These are phyloP conservation scores for Antheraea assamensis DNA, from an alignment of 2,888 invertebrate species.

Conservation along the genomic window DNA sequence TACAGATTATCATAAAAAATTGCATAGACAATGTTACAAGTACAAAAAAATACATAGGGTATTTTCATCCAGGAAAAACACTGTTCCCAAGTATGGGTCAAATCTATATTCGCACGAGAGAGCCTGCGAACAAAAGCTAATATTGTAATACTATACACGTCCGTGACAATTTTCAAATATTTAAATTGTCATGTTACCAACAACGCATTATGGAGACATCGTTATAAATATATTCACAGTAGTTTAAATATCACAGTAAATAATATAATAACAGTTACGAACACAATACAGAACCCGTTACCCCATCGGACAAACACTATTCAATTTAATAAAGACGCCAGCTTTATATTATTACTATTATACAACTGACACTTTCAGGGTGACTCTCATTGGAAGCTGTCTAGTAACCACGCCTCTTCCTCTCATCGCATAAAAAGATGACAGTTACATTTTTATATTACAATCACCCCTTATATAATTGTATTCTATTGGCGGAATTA, in stretches of 20 bases:
- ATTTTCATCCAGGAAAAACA: too few species aligned
- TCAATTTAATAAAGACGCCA: slow-evolving; percentile 42
- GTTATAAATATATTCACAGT: neutral
- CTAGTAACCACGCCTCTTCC: slow-evolving; percentile 77
- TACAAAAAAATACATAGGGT: too few species aligned
- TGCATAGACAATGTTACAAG: too few species aligned
- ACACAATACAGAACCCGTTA: neutral
- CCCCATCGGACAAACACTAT: slow-evolving; percentile 11
- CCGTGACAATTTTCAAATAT: neutral
- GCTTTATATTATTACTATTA: slow-evolving; percentile 65
- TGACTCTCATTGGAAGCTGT: slow-evolving; percentile 64
- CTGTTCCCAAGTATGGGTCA: too few species aligned
- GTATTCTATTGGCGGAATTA: slow-evolving; percentile 40
- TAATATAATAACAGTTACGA: slow-evolving; percentile 13
- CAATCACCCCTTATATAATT: slow-evolving; percentile 45
- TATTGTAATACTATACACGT: neutral
- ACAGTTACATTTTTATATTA: slow-evolving; percentile 59
- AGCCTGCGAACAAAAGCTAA: too few species aligned
- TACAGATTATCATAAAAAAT: too few species aligned
- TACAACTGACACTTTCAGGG: slow-evolving; percentile 45
- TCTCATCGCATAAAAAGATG: slow-evolving; percentile 48
- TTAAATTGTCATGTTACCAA: neutral
- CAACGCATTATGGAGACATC: neutral
- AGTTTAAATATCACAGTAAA: neutral
- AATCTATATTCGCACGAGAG: too few species aligned